Conservation (phyloP, 2,888 invertebrate genomes). For the Lasioglossum vierecki region DNA sequence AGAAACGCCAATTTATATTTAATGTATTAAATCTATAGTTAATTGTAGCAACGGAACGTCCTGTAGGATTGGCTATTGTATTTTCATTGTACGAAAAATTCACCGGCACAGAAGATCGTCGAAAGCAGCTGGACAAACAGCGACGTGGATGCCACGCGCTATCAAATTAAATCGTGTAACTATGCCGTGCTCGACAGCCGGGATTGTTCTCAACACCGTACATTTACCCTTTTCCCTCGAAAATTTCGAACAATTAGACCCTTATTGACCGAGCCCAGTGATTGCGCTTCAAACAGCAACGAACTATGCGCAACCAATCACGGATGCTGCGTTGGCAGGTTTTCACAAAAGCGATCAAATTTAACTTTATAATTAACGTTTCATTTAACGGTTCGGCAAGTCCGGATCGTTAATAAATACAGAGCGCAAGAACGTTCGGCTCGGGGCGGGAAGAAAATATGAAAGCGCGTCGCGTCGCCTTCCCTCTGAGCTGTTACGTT, state of each 20-base stretch:
- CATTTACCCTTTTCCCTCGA: conserved; percentile 1
- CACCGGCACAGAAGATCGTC: background rate
- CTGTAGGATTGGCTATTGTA: background rate
- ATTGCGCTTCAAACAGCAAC: conserved; percentile 12
- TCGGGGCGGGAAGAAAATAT: background rate
- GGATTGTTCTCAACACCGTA: background rate
- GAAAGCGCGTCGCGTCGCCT: background rate
- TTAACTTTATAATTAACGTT: conserved; percentile 20
- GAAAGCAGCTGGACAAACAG: background rate
- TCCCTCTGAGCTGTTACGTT: background rate
- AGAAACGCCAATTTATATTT: too few relatives aligned
- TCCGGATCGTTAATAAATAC: conserved; percentile 9
- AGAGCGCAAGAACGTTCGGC: background rate
- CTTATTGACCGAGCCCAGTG: conserved; percentile 13
- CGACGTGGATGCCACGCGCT: background rate
- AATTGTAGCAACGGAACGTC: background rate
- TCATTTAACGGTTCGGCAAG: background rate
- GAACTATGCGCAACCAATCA: conserved; percentile 1
- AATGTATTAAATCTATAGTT: background rate
- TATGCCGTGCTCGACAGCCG: background rate
- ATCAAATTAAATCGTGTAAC: conserved; percentile 1
- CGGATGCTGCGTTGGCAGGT: background rate
- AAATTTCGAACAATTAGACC: conserved; percentile 20
- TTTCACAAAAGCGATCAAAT: background rate
- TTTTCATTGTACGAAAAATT: background rate